A percentile compares a stretch with the other conserved stretches of the same genome.
phyloP scores from a whole-genome alignment of 2,888 invertebrate genomes.

The Epinotia nisella region DNA sequence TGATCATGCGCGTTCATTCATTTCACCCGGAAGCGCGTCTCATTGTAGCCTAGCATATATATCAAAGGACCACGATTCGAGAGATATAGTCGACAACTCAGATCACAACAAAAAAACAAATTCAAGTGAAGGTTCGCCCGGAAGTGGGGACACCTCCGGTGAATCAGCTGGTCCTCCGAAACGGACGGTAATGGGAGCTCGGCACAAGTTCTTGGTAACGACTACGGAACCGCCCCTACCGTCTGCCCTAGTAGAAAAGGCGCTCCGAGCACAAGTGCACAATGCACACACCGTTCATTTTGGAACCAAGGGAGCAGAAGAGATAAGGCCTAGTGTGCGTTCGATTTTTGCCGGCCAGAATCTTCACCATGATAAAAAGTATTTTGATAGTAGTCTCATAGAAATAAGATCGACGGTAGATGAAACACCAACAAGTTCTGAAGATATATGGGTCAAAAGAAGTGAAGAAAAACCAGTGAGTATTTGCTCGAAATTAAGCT shows the following conservation, averaged over 20 bases:
- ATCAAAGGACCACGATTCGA: slow-evolving; percentile 50
- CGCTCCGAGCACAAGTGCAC: slow-evolving; percentile 78
- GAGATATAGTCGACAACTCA: slow-evolving; percentile 50
- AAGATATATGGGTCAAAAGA: slow-evolving; percentile 90
- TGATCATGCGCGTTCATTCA: slow-evolving; percentile 54
- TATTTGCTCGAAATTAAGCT: slow-evolving; percentile 45
- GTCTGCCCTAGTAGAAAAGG: slow-evolving; percentile 75
- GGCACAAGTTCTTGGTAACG: slow-evolving; percentile 76
- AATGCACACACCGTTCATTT: slow-evolving; percentile 89
- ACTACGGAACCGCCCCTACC: slow-evolving; percentile 65
- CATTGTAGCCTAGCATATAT: slow-evolving; percentile 50
- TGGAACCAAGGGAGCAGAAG: slow-evolving; percentile 85
- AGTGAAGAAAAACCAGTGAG: slow-evolving; percentile 85
- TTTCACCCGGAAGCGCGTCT: slow-evolving; percentile 54
- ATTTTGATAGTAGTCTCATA: slow-evolving; percentile 92
- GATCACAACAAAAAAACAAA: slow-evolving; percentile 47
- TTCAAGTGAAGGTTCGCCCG: slow-evolving; percentile 43
- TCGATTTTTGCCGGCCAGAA: slow-evolving; percentile 84
- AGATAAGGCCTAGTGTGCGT: slow-evolving; percentile 85
- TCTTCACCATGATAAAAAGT: slow-evolving; percentile 90
- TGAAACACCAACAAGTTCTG: slow-evolving; percentile 85
- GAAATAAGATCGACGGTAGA: slow-evolving; percentile 91
- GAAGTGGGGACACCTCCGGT: slow-evolving; percentile 3
- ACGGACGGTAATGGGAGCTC: slow-evolving; percentile 74
- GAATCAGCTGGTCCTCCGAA: slow-evolving; percentile 71